Percentiles rank a stretch among this genome's conserved stretches.
Evolutionary conservation across 2,797 vertebrate genomes (phyloP).

Genomic region (Intellagama lesueurii): DNA sequence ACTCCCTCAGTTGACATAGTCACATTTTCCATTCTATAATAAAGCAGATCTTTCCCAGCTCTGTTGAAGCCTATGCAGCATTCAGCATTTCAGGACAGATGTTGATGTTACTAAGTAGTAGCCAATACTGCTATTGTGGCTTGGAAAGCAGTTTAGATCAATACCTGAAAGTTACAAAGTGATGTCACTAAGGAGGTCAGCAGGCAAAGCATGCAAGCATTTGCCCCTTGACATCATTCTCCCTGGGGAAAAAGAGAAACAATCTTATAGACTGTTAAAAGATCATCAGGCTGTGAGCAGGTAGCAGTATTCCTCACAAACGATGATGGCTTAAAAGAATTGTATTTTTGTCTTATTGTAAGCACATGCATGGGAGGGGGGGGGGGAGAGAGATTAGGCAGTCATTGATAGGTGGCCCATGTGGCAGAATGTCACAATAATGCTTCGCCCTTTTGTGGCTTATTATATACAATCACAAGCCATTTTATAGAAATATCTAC

Average conservation of each 20-base stretch:
- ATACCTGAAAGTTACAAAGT: conserved; percentile 35
- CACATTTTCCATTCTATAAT: conserved; percentile 55
- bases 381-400: too few species aligned
- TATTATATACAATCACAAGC: too few species aligned
- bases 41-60: conserved; percentile 52
- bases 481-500: too few species aligned
- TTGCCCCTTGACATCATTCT: conserved; percentile 44
- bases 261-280: not conserved
- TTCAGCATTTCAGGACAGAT: conserved; percentile 60
- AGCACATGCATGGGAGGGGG: too few species aligned
- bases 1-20: conserved; percentile 25
- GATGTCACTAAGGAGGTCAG: conserved; percentile 28
- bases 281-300: not conserved
- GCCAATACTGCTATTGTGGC: conserved; percentile 7
- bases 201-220: conserved; percentile 29
- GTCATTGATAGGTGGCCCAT: too few species aligned
- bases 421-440: too few species aligned
- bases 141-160: conserved; percentile 45
- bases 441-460: too few species aligned
- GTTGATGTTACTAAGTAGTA: conserved; percentile 61
- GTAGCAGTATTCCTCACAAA: conserved; percentile 14
- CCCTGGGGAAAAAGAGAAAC: rapidly evolving
- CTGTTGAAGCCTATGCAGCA: not conserved
- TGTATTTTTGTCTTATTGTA: not conserved
- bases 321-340: not conserved